Conservation (phyloP, 2,797 vertebrate species). For the Cyclura pinguis region DNA sequence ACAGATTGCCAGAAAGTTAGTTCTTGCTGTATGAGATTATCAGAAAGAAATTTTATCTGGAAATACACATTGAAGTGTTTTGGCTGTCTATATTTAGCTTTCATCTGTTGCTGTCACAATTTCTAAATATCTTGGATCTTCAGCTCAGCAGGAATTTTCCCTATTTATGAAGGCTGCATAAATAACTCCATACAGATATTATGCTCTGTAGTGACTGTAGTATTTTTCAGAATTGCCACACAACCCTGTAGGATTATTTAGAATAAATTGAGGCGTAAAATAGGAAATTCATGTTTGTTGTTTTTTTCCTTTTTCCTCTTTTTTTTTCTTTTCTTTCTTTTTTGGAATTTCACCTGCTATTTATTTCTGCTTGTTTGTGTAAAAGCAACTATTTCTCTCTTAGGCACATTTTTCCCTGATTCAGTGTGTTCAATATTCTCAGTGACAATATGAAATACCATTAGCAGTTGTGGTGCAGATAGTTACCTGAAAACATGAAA, state of each 20-base stretch:
- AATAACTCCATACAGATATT: neutral
- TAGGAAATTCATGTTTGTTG: neutral
- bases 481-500: slow-evolving; percentile 48
- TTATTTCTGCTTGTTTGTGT: neutral
- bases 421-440: neutral
- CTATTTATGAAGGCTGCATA: slow-evolving; percentile 44
- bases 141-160: slow-evolving; percentile 51
- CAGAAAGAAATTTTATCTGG: slow-evolving; percentile 58
- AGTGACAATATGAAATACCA: slow-evolving; percentile 50
- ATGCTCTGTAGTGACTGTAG: neutral
- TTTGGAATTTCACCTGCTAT: neutral
- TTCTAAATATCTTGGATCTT: slow-evolving; percentile 69
- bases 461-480: slow-evolving; percentile 11
- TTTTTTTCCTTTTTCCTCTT: too few species aligned
- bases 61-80: slow-evolving; percentile 74
- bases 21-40: slow-evolving; percentile 41
- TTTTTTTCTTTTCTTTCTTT: slow-evolving; percentile 11
- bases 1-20: slow-evolving; percentile 44
- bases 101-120: slow-evolving; percentile 70
- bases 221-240: neutral
- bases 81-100: slow-evolving; percentile 75
- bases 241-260: slow-evolving; percentile 45
- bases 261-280: slow-evolving; percentile 50
- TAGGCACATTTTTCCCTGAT: slow-evolving; percentile 14
- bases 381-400: slow-evolving; percentile 9